These are phyloP conservation scores for Ibidorhyncha struthersii DNA, from an alignment of 2,113 vertebrate genomes.

Conservation along the genomic window DNA sequence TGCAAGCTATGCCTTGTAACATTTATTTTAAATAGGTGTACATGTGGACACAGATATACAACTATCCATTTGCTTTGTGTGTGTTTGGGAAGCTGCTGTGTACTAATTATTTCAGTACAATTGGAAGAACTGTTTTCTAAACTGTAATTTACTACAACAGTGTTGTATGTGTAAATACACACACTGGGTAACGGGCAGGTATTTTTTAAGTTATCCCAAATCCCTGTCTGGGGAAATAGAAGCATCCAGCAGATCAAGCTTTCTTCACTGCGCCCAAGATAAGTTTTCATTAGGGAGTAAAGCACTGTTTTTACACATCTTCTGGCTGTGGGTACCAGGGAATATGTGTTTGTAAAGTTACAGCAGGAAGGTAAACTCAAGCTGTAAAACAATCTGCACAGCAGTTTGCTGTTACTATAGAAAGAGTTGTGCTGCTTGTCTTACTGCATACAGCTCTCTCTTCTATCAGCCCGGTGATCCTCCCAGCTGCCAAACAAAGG, in stretches of 20 bases:
- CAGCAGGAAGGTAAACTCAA: neutral
- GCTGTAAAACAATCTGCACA: neutral
- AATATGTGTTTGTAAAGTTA: neutral
- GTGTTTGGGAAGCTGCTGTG: neutral
- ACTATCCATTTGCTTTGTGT: neutral
- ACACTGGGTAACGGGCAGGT: neutral
- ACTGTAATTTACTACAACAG: neutral
- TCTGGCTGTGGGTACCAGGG: neutral
- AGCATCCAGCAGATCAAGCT: neutral
- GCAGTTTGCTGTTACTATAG: neutral
- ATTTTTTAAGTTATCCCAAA: neutral
- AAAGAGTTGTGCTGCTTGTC: neutral
- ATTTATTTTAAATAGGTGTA: neutral
- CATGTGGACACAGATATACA: neutral
- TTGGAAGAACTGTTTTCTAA: neutral
- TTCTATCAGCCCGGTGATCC: neutral
- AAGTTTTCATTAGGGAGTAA: neutral
- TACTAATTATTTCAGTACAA: neutral
- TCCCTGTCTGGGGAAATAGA: neutral
- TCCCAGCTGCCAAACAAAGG: neutral
- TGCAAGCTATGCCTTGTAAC: neutral
- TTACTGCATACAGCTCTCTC: neutral
- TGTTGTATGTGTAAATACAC: neutral
- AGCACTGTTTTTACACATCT: neutral
- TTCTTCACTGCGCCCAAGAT: neutral